Conservation (phyloP, 2,888 invertebrate species). For the Sinhomidia bicolor region DNA sequence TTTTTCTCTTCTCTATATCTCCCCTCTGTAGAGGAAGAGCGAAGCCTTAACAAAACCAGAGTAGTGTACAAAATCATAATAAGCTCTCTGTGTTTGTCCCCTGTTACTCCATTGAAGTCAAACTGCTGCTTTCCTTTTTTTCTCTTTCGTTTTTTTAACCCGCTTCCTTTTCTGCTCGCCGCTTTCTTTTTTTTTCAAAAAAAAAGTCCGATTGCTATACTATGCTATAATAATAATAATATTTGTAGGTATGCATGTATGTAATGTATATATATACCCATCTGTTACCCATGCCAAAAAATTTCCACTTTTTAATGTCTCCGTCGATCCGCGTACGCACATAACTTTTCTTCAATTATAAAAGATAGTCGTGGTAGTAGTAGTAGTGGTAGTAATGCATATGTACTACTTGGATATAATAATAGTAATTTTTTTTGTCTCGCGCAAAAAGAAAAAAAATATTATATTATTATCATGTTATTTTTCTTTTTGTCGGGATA, state of each 20-base stretch:
- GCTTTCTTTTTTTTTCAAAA: constrained; percentile 30
- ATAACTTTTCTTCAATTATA: constrained; percentile 61
- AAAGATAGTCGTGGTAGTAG: too few relatives aligned
- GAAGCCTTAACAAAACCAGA: constrained; percentile 51
- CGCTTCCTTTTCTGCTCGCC: not conserved
- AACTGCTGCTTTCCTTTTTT: constrained; percentile 34
- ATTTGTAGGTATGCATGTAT: too few relatives aligned
- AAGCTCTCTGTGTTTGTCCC: constrained; percentile 46
- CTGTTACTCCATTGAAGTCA: constrained; percentile 37
- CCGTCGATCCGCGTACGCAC: constrained; percentile 46
- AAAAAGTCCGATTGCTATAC: constrained; percentile 10
- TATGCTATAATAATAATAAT: too few relatives aligned
- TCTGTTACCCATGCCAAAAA: constrained; percentile 60
- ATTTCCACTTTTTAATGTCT: constrained; percentile 64
- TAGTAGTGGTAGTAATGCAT: constrained; percentile 30
- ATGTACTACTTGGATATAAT: not conserved
- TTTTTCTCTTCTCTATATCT: constrained; percentile 8
- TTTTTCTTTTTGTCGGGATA: constrained; percentile 47
- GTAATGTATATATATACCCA: constrained; percentile 40
- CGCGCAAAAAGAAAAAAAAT: not conserved
- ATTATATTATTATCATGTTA: constrained; percentile 40
- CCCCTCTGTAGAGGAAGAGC: constrained; percentile 4
- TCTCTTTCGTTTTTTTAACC: constrained; percentile 10
- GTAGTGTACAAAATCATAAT: constrained; percentile 49
- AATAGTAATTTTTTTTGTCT: not conserved